A percentile compares a stretch with the other conserved stretches of the same genome.
These are phyloP conservation scores for Drosophila cardini DNA, from an alignment of 1,140 invertebrate species.

Conservation along the genomic window DNA sequence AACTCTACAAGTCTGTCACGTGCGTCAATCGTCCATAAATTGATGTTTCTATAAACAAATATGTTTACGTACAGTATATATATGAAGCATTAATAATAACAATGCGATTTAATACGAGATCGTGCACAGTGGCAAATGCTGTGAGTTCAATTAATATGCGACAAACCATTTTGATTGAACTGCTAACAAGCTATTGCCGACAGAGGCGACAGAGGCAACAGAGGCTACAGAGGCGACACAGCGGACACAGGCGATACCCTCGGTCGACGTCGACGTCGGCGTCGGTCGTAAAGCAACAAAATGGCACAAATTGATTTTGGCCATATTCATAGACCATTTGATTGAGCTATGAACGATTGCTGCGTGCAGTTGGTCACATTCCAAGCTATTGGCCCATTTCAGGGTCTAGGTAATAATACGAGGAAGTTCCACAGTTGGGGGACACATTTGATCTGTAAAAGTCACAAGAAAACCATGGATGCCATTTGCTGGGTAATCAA, in stretches of 20 bases:
- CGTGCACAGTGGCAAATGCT: constrained; percentile 48
- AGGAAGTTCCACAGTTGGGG: constrained; percentile 37
- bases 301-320: constrained; percentile 78
- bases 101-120: constrained; percentile 58
- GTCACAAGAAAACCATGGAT: constrained; percentile 12
- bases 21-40: constrained; percentile 75
- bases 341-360: constrained; percentile 37
- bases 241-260: background rate
- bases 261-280: constrained; percentile 18
- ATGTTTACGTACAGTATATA: background rate
- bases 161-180: constrained; percentile 75
- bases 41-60: constrained; percentile 46
- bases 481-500: constrained; percentile 52
- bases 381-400: constrained; percentile 20
- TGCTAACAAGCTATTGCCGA: constrained; percentile 63
- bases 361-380: constrained; percentile 61
- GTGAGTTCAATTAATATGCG: constrained; percentile 72
- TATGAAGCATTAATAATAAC: constrained; percentile 69
- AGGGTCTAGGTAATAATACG: constrained; percentile 24
- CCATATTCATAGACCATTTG: constrained; percentile 54
- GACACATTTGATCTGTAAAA: constrained; percentile 23
- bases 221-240: background rate
- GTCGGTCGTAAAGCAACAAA: constrained; percentile 66
- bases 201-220: constrained; percentile 1
- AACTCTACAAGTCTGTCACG: constrained; percentile 66